Percentiles rank a stretch among this genome's conserved stretches.
Evolutionary conservation across 53 echinoderm and acorn worm species (phyloP).

Genomic region (Temnopleurus reevesii): DNA sequence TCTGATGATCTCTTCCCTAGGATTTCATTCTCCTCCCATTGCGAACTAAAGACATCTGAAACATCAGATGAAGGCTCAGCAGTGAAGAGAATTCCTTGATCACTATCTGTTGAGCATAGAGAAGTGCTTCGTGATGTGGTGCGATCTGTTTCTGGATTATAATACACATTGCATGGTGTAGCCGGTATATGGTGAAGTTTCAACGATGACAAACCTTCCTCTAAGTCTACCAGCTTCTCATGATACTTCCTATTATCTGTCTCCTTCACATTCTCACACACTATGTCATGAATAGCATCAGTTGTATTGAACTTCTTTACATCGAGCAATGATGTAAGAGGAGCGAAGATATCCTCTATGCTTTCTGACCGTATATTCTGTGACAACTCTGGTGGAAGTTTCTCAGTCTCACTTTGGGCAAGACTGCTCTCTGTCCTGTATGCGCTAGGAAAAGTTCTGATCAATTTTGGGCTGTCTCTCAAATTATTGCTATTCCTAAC

Average conservation of each 20-base stretch:
- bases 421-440: conserved; percentile 2
- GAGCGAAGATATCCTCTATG: conserved; percentile 16
- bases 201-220: conserved; percentile 54
- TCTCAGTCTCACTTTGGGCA: not conserved
- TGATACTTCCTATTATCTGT: conserved; percentile 19
- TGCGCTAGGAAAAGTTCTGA: not conserved
- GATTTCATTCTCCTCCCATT: conserved; percentile 42
- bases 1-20: not conserved
- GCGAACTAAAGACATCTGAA: not conserved
- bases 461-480: conserved; percentile 43
- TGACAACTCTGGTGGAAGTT: not conserved
- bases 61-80: not conserved
- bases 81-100: conserved; percentile 41
- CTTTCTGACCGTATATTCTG: not conserved
- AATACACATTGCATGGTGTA: conserved; percentile 52
- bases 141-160: conserved; percentile 27
- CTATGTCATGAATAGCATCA: not conserved
- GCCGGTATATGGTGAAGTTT: conserved; percentile 56
- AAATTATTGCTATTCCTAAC: conserved; percentile 43
- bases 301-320: not conserved
- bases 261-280: conserved; percentile 40
- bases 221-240: conserved; percentile 44
- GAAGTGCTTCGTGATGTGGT: conserved; percentile 43
- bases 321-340: not conserved
- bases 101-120: conserved; percentile 52